Percentiles rank a stretch among this genome's conserved stretches.
These are phyloP conservation scores for Cecropterus lyciades DNA, from an alignment of 1,140 invertebrate species.

Conservation along the genomic window DNA sequence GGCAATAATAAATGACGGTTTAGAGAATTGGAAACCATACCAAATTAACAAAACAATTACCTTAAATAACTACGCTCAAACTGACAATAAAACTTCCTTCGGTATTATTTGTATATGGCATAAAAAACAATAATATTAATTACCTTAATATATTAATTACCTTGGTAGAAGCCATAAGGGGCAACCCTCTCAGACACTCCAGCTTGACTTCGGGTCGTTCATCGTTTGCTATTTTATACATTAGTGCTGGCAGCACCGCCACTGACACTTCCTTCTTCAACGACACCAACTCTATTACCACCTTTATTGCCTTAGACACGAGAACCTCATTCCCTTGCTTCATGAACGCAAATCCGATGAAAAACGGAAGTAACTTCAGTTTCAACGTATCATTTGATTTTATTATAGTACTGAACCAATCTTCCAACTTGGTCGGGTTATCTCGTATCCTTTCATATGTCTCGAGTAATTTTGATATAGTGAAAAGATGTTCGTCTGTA, in stretches of 20 bases:
- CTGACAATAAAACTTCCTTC: too few species aligned
- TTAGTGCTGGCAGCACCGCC: slow-evolving; percentile 60
- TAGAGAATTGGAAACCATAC: too few species aligned
- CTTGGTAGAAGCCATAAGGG: slow-evolving; percentile 70
- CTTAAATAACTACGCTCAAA: too few species aligned
- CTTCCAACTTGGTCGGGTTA: slow-evolving; percentile 57
- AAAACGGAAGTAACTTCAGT: slow-evolving; percentile 59
- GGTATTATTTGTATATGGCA: too few species aligned
- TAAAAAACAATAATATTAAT: too few species aligned
- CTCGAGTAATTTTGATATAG: slow-evolving; percentile 59
- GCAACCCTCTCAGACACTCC: slow-evolving; percentile 67
- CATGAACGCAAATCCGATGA: slow-evolving; percentile 61
- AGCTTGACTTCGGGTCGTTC: slow-evolving; percentile 54
- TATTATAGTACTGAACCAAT: slow-evolving; percentile 57
- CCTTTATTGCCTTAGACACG: slow-evolving; percentile 49
- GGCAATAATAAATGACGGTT: too few species aligned
- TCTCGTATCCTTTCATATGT: slow-evolving; percentile 64
- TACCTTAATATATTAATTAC: slow-evolving; percentile 43
- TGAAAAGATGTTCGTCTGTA: slow-evolving; percentile 56
- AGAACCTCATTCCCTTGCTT: slow-evolving; percentile 50
- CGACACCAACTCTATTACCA: slow-evolving; percentile 51
- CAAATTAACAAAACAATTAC: too few species aligned
- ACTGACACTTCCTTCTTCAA: slow-evolving; percentile 67
- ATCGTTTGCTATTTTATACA: slow-evolving; percentile 67
- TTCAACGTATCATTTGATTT: slow-evolving; percentile 49